Percentiles rank a stretch among this genome's conserved stretches.
Conservation (phyloP, 2,113 vertebrate species). For the Pelvicachromis taeniatus region DNA sequence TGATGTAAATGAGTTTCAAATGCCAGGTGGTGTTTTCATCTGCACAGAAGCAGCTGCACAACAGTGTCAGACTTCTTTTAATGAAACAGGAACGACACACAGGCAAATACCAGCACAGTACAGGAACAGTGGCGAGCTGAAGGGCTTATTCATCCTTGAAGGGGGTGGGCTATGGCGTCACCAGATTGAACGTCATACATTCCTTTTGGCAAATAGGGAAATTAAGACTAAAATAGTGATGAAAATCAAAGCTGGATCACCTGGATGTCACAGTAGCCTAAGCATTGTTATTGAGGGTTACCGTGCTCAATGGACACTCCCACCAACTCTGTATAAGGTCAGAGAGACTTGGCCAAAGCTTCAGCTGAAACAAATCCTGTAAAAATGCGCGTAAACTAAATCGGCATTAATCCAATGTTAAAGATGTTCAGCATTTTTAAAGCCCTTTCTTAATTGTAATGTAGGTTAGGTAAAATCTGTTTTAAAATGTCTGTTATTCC, state of each 20-base stretch:
- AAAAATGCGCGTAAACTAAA: background rate
- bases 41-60: conserved; percentile 28
- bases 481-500: background rate
- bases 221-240: background rate
- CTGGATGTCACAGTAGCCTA: background rate
- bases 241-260: background rate
- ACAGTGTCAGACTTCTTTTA: background rate
- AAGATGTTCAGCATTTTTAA: background rate
- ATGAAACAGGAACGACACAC: conserved; percentile 31
- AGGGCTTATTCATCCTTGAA: conserved; percentile 30
- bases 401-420: background rate
- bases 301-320: background rate
- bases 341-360: background rate
- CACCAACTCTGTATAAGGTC: background rate
- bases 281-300: background rate
- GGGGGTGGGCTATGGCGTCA: background rate
- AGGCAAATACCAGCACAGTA: conserved; percentile 11
- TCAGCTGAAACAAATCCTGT: background rate
- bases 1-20: background rate
- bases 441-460: background rate
- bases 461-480: background rate
- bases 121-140: background rate
- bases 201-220: background rate
- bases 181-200: background rate
- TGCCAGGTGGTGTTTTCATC: conserved; percentile 33